Conservation (phyloP, 2,888 invertebrate genomes). For the Zele albiditarsus region DNA sequence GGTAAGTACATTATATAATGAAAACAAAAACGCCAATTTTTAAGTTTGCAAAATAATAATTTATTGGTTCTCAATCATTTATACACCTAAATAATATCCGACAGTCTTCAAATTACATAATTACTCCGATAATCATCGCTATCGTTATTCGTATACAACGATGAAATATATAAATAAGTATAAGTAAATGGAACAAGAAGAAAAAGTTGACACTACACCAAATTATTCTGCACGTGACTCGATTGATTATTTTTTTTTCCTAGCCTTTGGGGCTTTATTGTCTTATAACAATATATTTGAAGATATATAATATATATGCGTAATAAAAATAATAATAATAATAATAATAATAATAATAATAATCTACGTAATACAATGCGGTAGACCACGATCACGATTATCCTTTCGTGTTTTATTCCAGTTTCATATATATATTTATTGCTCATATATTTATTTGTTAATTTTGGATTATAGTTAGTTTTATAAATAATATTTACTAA, state of each 20-base stretch:
- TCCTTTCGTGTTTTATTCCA: background rate
- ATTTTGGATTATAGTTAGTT: background rate
- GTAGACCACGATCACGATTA: constrained; percentile 22
- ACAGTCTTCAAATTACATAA: constrained; percentile 66
- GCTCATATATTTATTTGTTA: background rate
- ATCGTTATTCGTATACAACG: constrained; percentile 54
- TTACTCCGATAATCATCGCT: constrained; percentile 61
- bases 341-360: background rate
- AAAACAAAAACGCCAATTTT: too few relatives aligned
- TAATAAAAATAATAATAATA: background rate
- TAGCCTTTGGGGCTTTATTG: constrained; percentile 4
- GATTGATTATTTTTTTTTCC: constrained; percentile 17
- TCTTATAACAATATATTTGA: constrained; percentile 5
- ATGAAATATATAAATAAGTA: constrained; percentile 8
- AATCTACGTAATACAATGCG: constrained; percentile 21
- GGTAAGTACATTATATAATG: too few relatives aligned
- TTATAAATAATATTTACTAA: constrained; percentile 9
- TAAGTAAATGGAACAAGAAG: background rate
- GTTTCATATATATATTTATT: background rate
- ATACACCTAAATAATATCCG: constrained; percentile 67
- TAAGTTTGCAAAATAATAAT: constrained; percentile 31
- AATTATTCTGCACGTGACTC: background rate
- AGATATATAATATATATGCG: background rate
- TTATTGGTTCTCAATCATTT: constrained; percentile 67
- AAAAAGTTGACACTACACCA: background rate